Base-by-base conservation (phyloP, 2,888 invertebrate genomes). In the Biston betularia region DNA sequence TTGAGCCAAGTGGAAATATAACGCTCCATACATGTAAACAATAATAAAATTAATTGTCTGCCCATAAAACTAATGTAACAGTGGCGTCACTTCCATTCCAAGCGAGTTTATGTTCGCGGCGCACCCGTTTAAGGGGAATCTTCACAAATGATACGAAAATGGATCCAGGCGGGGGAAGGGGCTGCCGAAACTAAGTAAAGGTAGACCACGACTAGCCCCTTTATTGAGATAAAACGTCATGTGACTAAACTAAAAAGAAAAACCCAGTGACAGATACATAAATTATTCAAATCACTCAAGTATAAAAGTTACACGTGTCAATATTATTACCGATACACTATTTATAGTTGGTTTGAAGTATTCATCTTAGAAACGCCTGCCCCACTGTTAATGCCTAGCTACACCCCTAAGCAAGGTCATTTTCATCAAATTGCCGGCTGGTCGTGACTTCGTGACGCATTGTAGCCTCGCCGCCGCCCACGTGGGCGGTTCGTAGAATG, bases 381-480 rank as follows among this genome's bases (percentile, higher is more conserved):
- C 48, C 54, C 53, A 24, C 12, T 15, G 0, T 14, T 49, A 42
- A 35, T 10, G 24, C 15, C 44, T 56, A 34, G 15, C 45, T 63
- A 50, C 44, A 44, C 24, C 45, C 52, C 38, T 24, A 33, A 35
- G 10, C 52, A 45, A 58, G 63, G 64, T 63, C 38, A 56, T 65
- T 67, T 69, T 65, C 69, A 55, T 34, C 49, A 65, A 74, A 74
- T 70, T 73, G 72, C 65, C 70, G 61, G 68, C 59, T 52, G 49
- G 59, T 49, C 44, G 49, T 56, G 50, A 45, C 52, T 56, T 53
- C 14, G 58, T 66, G 69, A 72, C 68, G 66, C 71, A 71, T 57
- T 33, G 35, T 45, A 55, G 50, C 38, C 15, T 45, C 60, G 60
- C 48, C 60, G 60, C 48, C 59, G 50, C 57, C 57, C 54, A 52